These are phyloP conservation scores for Podarcis cretensis DNA, from an alignment of 2,113 vertebrate genomes.

Conservation along the genomic window DNA sequence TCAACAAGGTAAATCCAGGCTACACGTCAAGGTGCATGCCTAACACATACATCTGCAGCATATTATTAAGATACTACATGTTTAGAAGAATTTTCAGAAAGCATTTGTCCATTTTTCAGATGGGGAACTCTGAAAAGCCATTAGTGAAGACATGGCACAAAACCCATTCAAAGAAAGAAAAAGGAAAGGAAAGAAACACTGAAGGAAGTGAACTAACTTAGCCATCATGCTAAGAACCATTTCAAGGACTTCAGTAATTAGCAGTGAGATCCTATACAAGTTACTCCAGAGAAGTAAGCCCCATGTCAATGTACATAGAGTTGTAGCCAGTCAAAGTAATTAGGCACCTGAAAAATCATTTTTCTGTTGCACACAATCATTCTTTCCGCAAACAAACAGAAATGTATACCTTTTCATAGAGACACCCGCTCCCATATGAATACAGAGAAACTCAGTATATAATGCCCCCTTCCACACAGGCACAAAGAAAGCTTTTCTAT, in stretches of 20 bases:
- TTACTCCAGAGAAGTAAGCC: too few species aligned
- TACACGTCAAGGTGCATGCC: not conserved
- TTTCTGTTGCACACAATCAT: not conserved
- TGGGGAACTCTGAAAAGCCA: not conserved
- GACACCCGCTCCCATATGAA: too few species aligned
- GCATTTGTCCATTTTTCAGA: not conserved
- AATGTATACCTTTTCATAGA: not conserved
- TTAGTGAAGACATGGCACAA: not conserved
- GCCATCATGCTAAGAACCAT: not conserved
- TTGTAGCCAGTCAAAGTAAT: not conserved
- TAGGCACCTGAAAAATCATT: not conserved
- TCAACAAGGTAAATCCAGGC: not conserved
- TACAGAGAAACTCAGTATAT: too few species aligned
- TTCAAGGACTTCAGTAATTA: not conserved
- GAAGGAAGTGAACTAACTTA: not conserved
- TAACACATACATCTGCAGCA: not conserved
- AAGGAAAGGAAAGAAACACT: not conserved
- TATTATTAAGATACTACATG: not conserved
- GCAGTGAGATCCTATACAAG: too few species aligned
- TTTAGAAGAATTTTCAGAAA: not conserved
- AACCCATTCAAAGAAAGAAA: too few species aligned
- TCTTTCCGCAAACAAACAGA: not conserved
- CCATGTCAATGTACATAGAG: too few species aligned
- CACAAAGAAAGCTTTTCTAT: not conserved
- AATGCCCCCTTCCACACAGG: not conserved